Base-by-base conservation (phyloP, 92 coral and sea anemone genomes). In the Muricea muricata region DNA sequence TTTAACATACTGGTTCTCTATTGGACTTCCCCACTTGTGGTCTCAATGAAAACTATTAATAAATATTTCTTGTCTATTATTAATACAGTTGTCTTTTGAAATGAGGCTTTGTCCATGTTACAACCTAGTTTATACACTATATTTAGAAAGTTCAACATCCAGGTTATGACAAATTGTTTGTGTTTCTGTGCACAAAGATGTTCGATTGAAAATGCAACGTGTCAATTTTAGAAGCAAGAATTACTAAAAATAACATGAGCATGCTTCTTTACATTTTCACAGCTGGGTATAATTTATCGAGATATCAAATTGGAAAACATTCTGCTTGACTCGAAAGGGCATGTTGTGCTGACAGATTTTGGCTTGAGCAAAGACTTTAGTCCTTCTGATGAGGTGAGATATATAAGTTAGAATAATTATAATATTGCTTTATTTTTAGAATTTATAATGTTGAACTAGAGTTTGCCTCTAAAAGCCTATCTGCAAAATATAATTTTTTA, bases 251-350 rank as follows among this genome's bases (percentile, higher is more conserved):
- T 75, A 75, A 28, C 6, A 47, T 3, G 1, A 28, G 15, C 35
- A 10, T 41, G 12, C 75, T 76, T 28, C 9, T 65, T 68, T 55
- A 32, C 31, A 65, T 68, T 84, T 40, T 28, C 69, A 76, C 89
- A 97, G 99, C 99, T 97, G 81, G 99, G 99, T 29, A 97, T 97
- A 45, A 97, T 97, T 75, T 97, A 97, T 90, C 87, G 99, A 35
- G 99, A 97, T 85, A 97, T 97, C 31, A 97, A 97, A 84, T 81
- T 97, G 82, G 99, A 97, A 71, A 97, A 97, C 60, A 97, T 97
- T 9, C 86, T 97, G 15, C 63, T 97, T 81, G 99, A 97, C 47
- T 87, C 93, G 0, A 94, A 90, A 34, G 99, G 99, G 23, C 99
- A 97, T 70, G 99, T 94, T 47, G 99, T 97, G 21, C 79, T 97